Conservation (phyloP, 1,140 invertebrate genomes). For the Drosophila sp. region DNA sequence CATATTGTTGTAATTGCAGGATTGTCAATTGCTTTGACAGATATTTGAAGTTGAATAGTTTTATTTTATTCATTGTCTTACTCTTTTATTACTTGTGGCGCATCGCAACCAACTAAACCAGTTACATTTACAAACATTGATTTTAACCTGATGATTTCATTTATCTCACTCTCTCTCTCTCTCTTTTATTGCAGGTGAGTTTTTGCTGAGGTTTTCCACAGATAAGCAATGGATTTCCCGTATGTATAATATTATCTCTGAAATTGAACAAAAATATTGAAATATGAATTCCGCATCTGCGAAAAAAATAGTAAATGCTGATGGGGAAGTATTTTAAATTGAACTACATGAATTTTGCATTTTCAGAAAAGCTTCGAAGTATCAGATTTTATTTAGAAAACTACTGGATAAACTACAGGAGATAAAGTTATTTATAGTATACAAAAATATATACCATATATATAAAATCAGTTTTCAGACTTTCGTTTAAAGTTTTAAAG, state of each 20-base stretch:
- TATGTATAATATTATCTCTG: background rate
- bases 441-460: no score
- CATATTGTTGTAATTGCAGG: conserved; percentile 41
- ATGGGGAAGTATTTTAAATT: conserved; percentile 29
- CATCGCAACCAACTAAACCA: conserved; percentile 39
- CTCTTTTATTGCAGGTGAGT: conserved; percentile 66
- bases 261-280: conserved; percentile 7
- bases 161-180: conserved; percentile 8
- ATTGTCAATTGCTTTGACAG: conserved; percentile 65
- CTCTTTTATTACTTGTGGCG: background rate
- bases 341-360: no score
- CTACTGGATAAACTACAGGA: no score
- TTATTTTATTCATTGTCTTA: conserved; percentile 18
- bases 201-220: background rate
- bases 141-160: conserved; percentile 41
- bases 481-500: no score
- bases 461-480: no score
- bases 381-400: no score
- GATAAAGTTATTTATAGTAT: no score
- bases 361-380: no score
- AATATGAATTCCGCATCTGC: no score
- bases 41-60: conserved; percentile 25
- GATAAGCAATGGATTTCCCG: conserved; percentile 1
- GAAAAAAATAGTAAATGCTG: conserved; percentile 4
- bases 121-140: conserved; percentile 38